Percentiles rank a stretch among this genome's conserved stretches.
phyloP scores from a whole-genome alignment of 2,888 invertebrate species.

The Hymenopus coronatus region DNA sequence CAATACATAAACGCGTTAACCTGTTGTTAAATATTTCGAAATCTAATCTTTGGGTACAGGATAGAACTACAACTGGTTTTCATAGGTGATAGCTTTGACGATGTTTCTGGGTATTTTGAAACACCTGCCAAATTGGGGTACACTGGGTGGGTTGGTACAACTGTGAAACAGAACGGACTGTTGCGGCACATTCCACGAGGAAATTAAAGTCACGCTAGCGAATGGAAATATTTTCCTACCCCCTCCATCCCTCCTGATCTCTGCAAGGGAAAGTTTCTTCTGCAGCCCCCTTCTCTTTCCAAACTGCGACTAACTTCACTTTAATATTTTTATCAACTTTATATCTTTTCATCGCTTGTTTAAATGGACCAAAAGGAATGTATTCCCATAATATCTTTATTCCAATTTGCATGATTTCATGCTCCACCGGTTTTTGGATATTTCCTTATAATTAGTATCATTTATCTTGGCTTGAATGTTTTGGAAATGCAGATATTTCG shows the following conservation, averaged over 20 bases:
- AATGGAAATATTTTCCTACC: constrained; percentile 1
- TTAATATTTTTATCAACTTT: constrained; percentile 28
- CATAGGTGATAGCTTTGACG: too few species aligned
- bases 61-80: too few species aligned
- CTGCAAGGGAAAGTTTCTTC: constrained; percentile 10
- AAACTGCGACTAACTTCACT: constrained; percentile 21
- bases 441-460: not conserved
- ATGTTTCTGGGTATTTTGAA: too few species aligned
- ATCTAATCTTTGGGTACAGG: too few species aligned
- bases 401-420: not conserved
- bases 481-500: not conserved
- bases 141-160: not conserved
- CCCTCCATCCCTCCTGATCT: not conserved
- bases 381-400: not conserved
- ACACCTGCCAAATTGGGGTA: too few species aligned
- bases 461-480: not conserved
- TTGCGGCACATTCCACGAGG: not conserved
- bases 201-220: constrained; percentile 18
- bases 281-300: not conserved
- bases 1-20: too few species aligned
- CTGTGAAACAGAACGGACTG: not conserved
- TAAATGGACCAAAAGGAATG: not conserved
- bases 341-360: constrained; percentile 23
- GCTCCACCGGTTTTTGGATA: not conserved
- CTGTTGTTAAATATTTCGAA: too few species aligned